phyloP scores from a whole-genome alignment of 2,888 invertebrate genomes.

The Scelioninae gen. 1 region DNA sequence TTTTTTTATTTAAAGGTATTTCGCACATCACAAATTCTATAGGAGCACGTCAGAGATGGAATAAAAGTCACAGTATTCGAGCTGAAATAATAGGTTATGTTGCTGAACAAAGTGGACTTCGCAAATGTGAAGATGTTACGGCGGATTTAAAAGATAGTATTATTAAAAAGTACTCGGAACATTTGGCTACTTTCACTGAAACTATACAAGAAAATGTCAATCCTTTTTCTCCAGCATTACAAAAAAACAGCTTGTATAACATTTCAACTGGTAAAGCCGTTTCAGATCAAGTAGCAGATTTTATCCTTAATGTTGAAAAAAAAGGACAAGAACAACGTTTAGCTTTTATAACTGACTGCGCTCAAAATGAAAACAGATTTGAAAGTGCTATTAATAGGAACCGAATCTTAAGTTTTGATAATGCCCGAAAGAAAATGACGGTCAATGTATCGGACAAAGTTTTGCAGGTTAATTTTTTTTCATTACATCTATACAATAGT shows the following conservation, averaged over 20 bases:
- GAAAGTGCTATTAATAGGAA: slow-evolving; percentile 8
- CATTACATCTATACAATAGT: neutral
- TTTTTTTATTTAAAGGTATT: slow-evolving; percentile 16
- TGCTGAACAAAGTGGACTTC: slow-evolving; percentile 70
- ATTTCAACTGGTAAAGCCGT: slow-evolving; percentile 37
- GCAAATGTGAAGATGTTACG: slow-evolving; percentile 73
- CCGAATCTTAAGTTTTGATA: slow-evolving; percentile 26
- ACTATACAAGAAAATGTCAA: slow-evolving; percentile 22
- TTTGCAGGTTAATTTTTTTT: slow-evolving; percentile 20
- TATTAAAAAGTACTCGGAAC: slow-evolving; percentile 64
- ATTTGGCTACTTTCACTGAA: slow-evolving; percentile 9
- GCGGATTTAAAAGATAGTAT: slow-evolving; percentile 70
- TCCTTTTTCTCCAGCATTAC: slow-evolving; percentile 24
- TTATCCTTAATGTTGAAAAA: neutral
- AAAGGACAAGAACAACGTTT: slow-evolving; percentile 31
- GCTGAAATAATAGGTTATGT: slow-evolving; percentile 72
- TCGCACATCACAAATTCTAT: slow-evolving; percentile 45
- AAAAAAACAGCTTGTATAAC: slow-evolving; percentile 15
- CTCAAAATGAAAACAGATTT: slow-evolving; percentile 15
- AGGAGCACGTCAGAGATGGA: slow-evolving; percentile 61
- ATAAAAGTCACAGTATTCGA: slow-evolving; percentile 50
- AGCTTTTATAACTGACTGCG: slow-evolving; percentile 46
- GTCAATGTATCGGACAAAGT: neutral
- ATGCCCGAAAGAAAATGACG: neutral
- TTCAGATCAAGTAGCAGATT: too few relatives aligned